Evolutionary conservation across 1,140 invertebrate species (phyloP), one percentile per base, ranked within the genome.

Genomic region (Orchesella cincta): DNA sequence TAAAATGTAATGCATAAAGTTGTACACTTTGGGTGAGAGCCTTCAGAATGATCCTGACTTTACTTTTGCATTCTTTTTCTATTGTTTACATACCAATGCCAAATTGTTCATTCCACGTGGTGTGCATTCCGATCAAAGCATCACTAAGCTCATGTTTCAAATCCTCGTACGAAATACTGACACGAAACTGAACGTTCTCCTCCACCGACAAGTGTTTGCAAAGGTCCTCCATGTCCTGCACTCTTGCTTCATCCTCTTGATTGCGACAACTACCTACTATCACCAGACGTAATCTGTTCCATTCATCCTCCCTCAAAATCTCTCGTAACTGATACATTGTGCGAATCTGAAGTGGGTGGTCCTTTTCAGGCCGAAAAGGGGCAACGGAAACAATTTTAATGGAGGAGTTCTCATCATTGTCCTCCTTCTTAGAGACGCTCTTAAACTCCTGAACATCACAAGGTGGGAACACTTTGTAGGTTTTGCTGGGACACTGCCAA

Each of bases 81-180:
- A n/a, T n/a, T n/a, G n/a, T n/a, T n/a, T 28, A 14, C 85, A 85
- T 80, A 92, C 93, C 92, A 80, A 99, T 99, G 54, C 98, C 98
- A 89, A 99, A 99, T 87, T 99, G 98, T 87, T 99, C 98, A 87
- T 99, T 97, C 91, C 93, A 94, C 98, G 99, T 99, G 18, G 97
- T 94, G 84, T 99, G 98, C 36, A 99, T 86, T 0, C 94, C 96
- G 78, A 98, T 91, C 1, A 88, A 88, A 51, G 90, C 89, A 79
- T 88, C 86, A 84, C 91, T 86, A 83, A 97, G 90, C 78, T 93
- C 88, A 62, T 91, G 86, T 73, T 95, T 88, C n/a, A 99, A 87
- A 75, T 96, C 92, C 0, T 90, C 85, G 85, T 95, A 98, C 0
- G 92, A 85, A 31, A 97, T 87, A 87, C 99, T 81, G 1, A 91